These are phyloP conservation scores for Rhingia campestris DNA, from an alignment of 2,888 invertebrate genomes.

Conservation along the genomic window DNA sequence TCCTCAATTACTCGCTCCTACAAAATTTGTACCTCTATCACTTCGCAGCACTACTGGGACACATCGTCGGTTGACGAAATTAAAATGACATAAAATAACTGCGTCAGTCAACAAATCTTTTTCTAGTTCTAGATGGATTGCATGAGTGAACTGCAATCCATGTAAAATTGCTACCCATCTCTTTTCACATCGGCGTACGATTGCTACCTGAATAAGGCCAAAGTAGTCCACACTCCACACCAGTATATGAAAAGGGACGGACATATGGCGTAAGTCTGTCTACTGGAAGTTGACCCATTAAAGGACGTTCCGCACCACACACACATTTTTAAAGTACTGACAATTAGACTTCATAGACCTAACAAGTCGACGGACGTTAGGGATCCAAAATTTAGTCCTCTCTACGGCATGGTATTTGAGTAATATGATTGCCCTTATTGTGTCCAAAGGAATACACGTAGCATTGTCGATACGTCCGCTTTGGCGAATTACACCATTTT, in stretches of 20 bases:
- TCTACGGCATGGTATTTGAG: conserved; percentile 30
- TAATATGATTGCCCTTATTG: neutral
- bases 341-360: conserved; percentile 33
- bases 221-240: too few relatives aligned
- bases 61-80: conserved; percentile 58
- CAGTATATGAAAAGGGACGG: too few relatives aligned
- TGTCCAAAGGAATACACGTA: neutral
- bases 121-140: conserved; percentile 55
- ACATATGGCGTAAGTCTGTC: conserved; percentile 35
- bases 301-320: conserved; percentile 42
- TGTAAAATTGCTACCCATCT: conserved; percentile 67
- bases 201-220: conserved; percentile 43
- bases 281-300: conserved; percentile 72
- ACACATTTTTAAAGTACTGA: conserved; percentile 15
- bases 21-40: conserved; percentile 25
- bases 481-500: neutral
- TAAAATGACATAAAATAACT: conserved; percentile 43
- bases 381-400: conserved; percentile 46
- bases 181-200: conserved; percentile 69
- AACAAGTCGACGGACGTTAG: conserved; percentile 27
- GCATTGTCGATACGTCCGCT: conserved; percentile 16
- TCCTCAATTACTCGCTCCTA: conserved; percentile 44
- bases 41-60: conserved; percentile 35
- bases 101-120: conserved; percentile 52
- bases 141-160: conserved; percentile 42